Evolutionary conservation across 1,140 invertebrate species (phyloP).

Genomic region (Drosophila takahashii): DNA sequence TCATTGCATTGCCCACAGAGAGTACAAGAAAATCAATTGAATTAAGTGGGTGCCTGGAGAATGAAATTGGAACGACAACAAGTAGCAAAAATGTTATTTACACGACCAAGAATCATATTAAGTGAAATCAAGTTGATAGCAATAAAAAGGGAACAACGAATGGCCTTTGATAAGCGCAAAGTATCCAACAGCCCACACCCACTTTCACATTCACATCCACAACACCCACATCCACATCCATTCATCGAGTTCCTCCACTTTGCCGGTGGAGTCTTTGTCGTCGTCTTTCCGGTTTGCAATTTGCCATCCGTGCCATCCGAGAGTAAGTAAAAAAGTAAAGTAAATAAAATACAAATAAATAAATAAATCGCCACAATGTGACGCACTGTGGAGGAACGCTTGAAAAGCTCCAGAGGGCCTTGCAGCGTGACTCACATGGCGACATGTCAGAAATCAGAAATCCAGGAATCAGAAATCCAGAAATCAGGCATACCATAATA

Average conservation of each 20-base stretch:
- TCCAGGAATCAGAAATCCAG: slow-evolving; percentile 20
- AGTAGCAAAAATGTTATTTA: background rate
- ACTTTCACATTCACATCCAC: background rate
- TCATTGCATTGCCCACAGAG: background rate
- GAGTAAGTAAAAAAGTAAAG: slow-evolving; percentile 8
- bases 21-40: background rate
- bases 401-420: slow-evolving; percentile 1
- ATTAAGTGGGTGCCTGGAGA: background rate
- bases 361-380: slow-evolving; percentile 55
- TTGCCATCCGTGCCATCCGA: slow-evolving; percentile 19
- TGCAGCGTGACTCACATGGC: slow-evolving; percentile 53
- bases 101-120: slow-evolving; percentile 1
- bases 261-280: slow-evolving; percentile 7
- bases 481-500: slow-evolving; percentile 23
- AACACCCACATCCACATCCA: background rate
- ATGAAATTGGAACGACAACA: background rate
- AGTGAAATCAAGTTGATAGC: slow-evolving; percentile 22
- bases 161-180: slow-evolving; percentile 18
- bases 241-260: slow-evolving; percentile 1
- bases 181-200: background rate
- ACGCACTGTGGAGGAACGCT: slow-evolving; percentile 40
- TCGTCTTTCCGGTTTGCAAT: slow-evolving; percentile 40
- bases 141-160: slow-evolving; percentile 2
- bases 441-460: slow-evolving; percentile 28
- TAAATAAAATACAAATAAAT: slow-evolving; percentile 53